Percentiles rank a stretch among this genome's conserved stretches.
Evolutionary conservation across 2,888 invertebrate genomes (phyloP).

Genomic region (Sceliomorpha sp.): DNA sequence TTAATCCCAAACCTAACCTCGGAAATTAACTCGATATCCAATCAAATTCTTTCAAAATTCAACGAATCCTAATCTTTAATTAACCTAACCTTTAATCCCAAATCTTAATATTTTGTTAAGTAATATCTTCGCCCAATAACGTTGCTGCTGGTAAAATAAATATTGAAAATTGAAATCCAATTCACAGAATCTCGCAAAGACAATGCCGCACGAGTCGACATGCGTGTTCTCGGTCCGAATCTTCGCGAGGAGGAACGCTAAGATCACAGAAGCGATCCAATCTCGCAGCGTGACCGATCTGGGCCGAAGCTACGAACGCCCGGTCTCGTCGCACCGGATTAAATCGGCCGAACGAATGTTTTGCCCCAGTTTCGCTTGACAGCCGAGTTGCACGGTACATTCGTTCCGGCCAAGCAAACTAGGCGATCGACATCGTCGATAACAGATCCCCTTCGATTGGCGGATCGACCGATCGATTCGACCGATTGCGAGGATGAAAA

Average conservation of each 20-base stretch:
- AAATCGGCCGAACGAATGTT: constrained; percentile 66
- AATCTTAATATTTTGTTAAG: too few relatives aligned
- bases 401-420: constrained; percentile 65
- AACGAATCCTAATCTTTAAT: too few relatives aligned
- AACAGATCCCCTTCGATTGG: constrained; percentile 39
- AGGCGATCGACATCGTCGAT: constrained; percentile 61
- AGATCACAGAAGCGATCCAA: constrained; percentile 49
- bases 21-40: too few relatives aligned
- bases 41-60: too few relatives aligned
- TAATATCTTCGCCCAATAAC: too few relatives aligned
- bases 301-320: constrained; percentile 42
- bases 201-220: too few relatives aligned
- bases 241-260: constrained; percentile 22
- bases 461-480: constrained; percentile 46
- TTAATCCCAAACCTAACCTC: too few relatives aligned
- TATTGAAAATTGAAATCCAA: too few relatives aligned
- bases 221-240: too few relatives aligned
- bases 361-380: constrained; percentile 71
- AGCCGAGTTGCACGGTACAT: constrained; percentile 63
- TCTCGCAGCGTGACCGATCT: constrained; percentile 66
- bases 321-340: constrained; percentile 61
- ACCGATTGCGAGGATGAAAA: constrained; percentile 51
- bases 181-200: too few relatives aligned
- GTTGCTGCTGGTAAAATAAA: too few relatives aligned
- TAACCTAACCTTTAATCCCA: too few relatives aligned